Evolutionary conservation across 2,797 vertebrate species (phyloP), one percentile per base, ranked within the genome.

Genomic region (Heliangelus exortis): DNA sequence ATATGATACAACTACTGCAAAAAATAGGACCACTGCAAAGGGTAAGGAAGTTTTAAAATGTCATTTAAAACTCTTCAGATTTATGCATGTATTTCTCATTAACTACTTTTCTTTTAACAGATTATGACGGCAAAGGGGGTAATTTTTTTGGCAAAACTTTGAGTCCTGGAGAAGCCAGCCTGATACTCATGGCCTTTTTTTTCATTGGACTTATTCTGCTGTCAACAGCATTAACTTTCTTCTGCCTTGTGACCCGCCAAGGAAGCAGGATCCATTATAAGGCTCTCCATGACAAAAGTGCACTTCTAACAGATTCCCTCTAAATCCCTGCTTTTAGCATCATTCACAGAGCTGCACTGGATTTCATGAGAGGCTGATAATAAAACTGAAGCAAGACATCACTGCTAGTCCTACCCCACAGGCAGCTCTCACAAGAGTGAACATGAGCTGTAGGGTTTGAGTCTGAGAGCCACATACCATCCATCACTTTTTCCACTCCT

Each of bases 131-230:
- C 57, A 94, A 96, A 83, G 48, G 34, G 33, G 89, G 95, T 25
- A 94, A 91, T 7, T 93, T 98, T 83, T 97, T 97, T 2, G 90
- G 97, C 67, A 97, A 94, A 93, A 72, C 85, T 80, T 94, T 98
- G 83, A 95, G 73, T 61, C 89, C 90, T 7, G 84, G 75, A 84
- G 97, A 97, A 89, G 96, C 97, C 65, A 97, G 92, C 73, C 67
- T 93, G 16, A 93, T 97, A n/a, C 85, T 98, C 0, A 47, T 97
- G 67, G 92, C 90, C 19, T 95, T 97, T 25, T 85, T 97, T 55
- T 88, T 92, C 75, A 57, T 95, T 4, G 98, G 97, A 59, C 92
- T 98, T 34, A 26, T 97, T 45, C 91, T 98, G 11, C 78, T 98
- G 61, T 67, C 82, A 4, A 28, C 92, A 73, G 80, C 83, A 3